Evolutionary conservation across 2,888 invertebrate species (phyloP).

Genomic region (Agelastica alni): DNA sequence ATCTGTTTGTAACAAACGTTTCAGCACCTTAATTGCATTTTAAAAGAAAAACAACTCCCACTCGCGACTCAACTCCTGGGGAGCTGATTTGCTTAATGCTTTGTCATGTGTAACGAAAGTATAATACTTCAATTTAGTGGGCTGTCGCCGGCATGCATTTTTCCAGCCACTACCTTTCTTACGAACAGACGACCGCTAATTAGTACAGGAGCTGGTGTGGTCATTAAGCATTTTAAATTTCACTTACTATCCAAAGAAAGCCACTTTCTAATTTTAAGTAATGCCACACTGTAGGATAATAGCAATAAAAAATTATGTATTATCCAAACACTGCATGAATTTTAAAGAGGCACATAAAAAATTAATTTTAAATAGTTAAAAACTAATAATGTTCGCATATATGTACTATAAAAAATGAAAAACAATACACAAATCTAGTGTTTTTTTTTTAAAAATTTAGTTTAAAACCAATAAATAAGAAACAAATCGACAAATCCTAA

Average conservation of each 20-base stretch:
- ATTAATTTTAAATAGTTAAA: too few relatives aligned
- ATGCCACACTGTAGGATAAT: too few relatives aligned
- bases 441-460: too few relatives aligned
- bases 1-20: slow-evolving; percentile 18
- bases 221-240: background rate
- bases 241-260: background rate
- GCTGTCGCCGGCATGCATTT: slow-evolving; percentile 57
- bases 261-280: too few relatives aligned
- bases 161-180: slow-evolving; percentile 56
- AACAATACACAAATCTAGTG: too few relatives aligned
- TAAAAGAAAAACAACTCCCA: slow-evolving; percentile 41
- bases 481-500: too few relatives aligned
- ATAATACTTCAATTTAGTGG: slow-evolving; percentile 56
- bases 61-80: slow-evolving; percentile 38
- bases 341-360: too few relatives aligned
- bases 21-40: slow-evolving; percentile 45
- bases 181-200: slow-evolving; percentile 46
- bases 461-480: too few relatives aligned
- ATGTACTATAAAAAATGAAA: too few relatives aligned
- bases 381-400: too few relatives aligned
- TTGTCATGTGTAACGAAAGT: slow-evolving; percentile 52
- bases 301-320: too few relatives aligned
- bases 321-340: too few relatives aligned
- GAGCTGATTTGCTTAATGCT: slow-evolving; percentile 53
- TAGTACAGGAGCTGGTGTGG: slow-evolving; percentile 13